Evolutionary conservation across 2,113 vertebrate species (phyloP).

Genomic region (Pandion haliaetus): DNA sequence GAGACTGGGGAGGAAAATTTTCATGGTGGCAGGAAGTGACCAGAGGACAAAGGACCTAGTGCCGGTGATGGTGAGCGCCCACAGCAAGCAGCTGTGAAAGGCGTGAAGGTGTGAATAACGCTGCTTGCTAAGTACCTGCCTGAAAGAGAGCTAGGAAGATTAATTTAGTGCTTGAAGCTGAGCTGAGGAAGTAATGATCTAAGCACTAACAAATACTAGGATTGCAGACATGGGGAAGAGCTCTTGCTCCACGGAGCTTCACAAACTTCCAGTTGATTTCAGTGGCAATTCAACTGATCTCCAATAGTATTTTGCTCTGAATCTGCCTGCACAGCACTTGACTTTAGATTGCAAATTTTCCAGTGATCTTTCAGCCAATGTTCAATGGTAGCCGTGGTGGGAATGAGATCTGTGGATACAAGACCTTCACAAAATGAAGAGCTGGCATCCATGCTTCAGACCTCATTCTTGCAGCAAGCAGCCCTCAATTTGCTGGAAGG

Average conservation of each 20-base stretch:
- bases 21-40: not conserved
- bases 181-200: not conserved
- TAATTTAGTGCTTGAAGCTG: not conserved
- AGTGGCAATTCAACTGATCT: not conserved
- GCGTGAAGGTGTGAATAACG: not conserved
- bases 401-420: not conserved
- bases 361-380: not conserved
- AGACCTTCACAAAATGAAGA: not conserved
- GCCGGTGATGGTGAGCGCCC: not conserved
- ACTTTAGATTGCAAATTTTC: not conserved
- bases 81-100: not conserved
- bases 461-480: not conserved
- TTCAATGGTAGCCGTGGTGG: not conserved
- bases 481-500: not conserved
- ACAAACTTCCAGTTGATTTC: not conserved
- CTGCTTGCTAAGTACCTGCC: not conserved
- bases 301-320: not conserved
- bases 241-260: not conserved
- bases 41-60: not conserved
- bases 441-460: not conserved
- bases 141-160: not conserved
- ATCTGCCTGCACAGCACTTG: not conserved
- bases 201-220: not conserved
- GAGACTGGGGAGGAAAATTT: not conserved
- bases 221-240: not conserved